Evolutionary conservation across 2,113 vertebrate species (phyloP).

Genomic region (Corythaixoides concolor): DNA sequence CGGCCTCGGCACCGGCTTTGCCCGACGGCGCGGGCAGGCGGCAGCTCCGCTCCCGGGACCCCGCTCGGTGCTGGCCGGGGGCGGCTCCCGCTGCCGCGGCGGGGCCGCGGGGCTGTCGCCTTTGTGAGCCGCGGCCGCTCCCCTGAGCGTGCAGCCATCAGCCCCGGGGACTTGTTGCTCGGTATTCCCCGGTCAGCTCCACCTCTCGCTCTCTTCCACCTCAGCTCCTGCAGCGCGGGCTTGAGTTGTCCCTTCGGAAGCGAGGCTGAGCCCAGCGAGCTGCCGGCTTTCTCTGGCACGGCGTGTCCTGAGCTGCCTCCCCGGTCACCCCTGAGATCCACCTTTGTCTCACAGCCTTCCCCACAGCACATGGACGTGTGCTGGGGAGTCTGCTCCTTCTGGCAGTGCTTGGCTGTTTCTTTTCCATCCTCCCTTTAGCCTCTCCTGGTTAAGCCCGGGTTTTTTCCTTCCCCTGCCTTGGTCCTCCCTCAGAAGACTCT

Average conservation of each 20-base stretch:
- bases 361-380: not conserved
- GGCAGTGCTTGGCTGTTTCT: not conserved
- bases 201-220: not conserved
- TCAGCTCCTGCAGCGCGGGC: not conserved
- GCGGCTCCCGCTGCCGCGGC: not conserved
- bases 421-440: not conserved
- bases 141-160: not conserved
- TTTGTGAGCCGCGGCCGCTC: not conserved
- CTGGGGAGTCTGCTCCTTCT: not conserved
- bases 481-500: not conserved
- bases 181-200: not conserved
- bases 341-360: constrained; percentile 12
- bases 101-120: not conserved
- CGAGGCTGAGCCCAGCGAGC: not conserved
- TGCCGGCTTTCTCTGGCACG: not conserved
- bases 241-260: not conserved
- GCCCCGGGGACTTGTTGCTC: constrained; percentile 37
- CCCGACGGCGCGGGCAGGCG: not conserved
- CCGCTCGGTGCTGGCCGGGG: not conserved
- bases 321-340: not conserved
- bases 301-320: not conserved
- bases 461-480: not conserved
- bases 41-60: not conserved
- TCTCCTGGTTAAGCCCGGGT: not conserved
- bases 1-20: not conserved